Base-by-base conservation (phyloP, 2,113 vertebrate genomes). In the Gobiocypris rarus region DNA sequence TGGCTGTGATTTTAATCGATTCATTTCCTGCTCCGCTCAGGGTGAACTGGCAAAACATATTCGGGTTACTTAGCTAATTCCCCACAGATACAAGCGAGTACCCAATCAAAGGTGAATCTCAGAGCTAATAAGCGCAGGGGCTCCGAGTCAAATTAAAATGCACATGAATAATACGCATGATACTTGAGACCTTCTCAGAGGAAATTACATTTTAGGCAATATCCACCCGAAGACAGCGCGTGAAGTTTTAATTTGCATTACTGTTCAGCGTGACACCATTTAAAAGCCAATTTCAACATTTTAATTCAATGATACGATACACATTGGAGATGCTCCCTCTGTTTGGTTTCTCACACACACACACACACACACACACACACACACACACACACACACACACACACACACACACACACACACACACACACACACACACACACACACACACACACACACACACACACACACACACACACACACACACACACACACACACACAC, bases 81-180 rank as follows among this genome's bases (percentile, higher is more conserved):
- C 78, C 78, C 2, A 10, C 17, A 45, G 78, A 80, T 50, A 67
- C 15, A 41, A 67, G 78, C 43, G 15, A 50, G 78, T 48, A 67
- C 26, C 24, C 78, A 80, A 80, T 80, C 78, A 80, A 82, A 82
- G 80, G 80, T 70, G 80, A 82, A 71, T 82, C 80, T 70, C 80
- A 38, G 43, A 67, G 76, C 76, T 79, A 79, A 79, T 79, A 61
- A 79, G 76, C 14, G n/a, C 56, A 45, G 58, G 76, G 76, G 76
- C 76, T 63, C 56, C 1, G 14, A 63, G 43, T 67, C 78, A 67
- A 67, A 81, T 67, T 82, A 54, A 82, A 82, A 82, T 19, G 50
- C 63, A 70, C 80, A 70, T 56, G 80, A 82, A 70, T 54, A 70
- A 82, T 70, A 65, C 8, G 31, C 31, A 7, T 56, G 80, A 54